phyloP scores from a whole-genome alignment of 2,797 vertebrate genomes.

The Hydrocynus forskahlii region DNA sequence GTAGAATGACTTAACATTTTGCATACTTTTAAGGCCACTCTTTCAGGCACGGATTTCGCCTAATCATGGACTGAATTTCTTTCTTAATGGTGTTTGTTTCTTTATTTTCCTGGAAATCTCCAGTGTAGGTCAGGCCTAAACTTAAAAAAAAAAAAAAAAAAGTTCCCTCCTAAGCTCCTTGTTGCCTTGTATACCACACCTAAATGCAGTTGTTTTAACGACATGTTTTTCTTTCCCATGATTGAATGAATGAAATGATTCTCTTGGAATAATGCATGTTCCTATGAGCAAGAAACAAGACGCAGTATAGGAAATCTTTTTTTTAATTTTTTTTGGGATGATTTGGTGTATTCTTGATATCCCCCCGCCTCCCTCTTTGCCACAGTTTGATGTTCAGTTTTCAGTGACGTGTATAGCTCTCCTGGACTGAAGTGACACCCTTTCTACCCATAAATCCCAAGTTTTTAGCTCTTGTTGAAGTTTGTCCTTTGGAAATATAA shows the following conservation, averaged over 20 bases:
- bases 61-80: conserved; percentile 2
- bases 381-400: conserved; percentile 74
- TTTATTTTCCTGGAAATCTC: neutral
- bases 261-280: conserved; percentile 40
- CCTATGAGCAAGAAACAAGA: conserved; percentile 10
- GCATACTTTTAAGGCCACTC: neutral
- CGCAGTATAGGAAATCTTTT: neutral
- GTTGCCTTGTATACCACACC: conserved; percentile 1
- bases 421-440: conserved; percentile 52
- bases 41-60: neutral
- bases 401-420: conserved; percentile 75
- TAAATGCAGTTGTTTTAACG: conserved; percentile 4
- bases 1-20: neutral
- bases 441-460: conserved; percentile 23
- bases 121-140: neutral
- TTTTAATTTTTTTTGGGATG: neutral
- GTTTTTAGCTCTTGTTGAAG: conserved; percentile 40
- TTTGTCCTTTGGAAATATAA: neutral
- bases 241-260: conserved; percentile 29
- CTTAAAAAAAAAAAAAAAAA: neutral
- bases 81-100: neutral
- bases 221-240: conserved; percentile 3
- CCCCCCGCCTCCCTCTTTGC: conserved; percentile 56
- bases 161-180: neutral
- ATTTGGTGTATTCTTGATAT: conserved; percentile 8